Evolutionary conservation across 2,797 vertebrate species (phyloP), one percentile per base, ranked within the genome.

Genomic region (Spinibarbus caldwelli): DNA sequence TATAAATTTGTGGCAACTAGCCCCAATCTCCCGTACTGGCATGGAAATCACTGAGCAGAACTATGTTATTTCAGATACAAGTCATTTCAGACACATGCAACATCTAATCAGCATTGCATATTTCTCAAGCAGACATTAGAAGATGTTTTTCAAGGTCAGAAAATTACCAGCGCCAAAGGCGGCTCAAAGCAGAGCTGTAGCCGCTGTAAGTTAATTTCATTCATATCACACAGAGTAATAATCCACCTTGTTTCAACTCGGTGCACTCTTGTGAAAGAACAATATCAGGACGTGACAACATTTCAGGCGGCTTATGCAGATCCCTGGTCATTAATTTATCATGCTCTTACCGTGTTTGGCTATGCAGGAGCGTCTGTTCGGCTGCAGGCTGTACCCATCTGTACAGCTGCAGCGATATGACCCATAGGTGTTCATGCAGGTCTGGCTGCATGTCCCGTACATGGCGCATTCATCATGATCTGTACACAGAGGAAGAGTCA

Each of bases 401-500:
- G 96, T 94, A 91, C 98, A 99, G 91, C 97, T 96, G 92, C 98
- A 99, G 52, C 91, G 87, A 89, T 97, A 99, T 6, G 98, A 98
- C 87, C 98, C 98, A 0, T 96, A 94, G 36, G 95, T 97, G 92
- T 99, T 99, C 23, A 87, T 88, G 91, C 98, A 99, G 86, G 90
- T 96, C 94, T 99, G 98, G 94, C 97, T 99, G 82, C 98, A 99
- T 41, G 94, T 93, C 49, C 98, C 98, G 41, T 99, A 99, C 9
- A 82, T 88, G 86, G 95, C 90, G 79, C 98, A 99, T 94, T 99
- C 98, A 95, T 99, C 96, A 94, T 96, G 92, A 95, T 99, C 98
- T 99, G 91, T 86, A 90, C 93, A 95, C 89, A 91, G 89, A 90
- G 91, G 76, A 80, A 85, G 0, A 19, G 89, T 88, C 86, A 93